Conservation (phyloP, 1,140 invertebrate genomes). For the Littorina saxatilis region DNA sequence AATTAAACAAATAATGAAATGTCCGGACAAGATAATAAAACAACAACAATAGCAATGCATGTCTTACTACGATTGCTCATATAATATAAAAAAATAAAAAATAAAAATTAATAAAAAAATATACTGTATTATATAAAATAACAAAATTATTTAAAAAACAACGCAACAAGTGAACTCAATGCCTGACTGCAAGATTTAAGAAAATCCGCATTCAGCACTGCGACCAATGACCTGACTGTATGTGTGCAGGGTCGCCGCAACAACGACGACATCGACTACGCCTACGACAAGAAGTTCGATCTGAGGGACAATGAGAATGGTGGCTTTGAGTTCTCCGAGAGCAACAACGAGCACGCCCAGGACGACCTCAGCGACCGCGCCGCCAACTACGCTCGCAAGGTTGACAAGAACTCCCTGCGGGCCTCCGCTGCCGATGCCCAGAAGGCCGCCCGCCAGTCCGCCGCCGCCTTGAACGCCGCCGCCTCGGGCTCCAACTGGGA, state of each 20-base stretch:
- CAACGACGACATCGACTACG: constrained; percentile 35
- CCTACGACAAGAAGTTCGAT: constrained; percentile 43
- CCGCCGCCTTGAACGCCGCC: constrained; percentile 27
- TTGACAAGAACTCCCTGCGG: constrained; percentile 21
- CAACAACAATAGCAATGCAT: too few relatives aligned
- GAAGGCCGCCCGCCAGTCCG: constrained; percentile 27
- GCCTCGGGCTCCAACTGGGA: constrained; percentile 28
- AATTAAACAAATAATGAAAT: too few relatives aligned
- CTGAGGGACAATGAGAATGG: constrained; percentile 29
- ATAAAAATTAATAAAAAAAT: too few relatives aligned
- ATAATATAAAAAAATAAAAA: too few relatives aligned
- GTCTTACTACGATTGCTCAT: too few relatives aligned
- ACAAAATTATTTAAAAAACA: too few relatives aligned
- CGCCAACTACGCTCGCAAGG: constrained; percentile 18
- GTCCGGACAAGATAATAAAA: too few relatives aligned
- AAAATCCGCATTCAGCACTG: too few relatives aligned
- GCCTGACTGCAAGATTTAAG: too few relatives aligned
- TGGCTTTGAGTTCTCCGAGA: constrained; percentile 20
- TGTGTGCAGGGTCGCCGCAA: constrained; percentile 34
- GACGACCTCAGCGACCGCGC: constrained; percentile 27
- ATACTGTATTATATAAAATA: too few relatives aligned
- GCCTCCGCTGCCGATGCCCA: constrained; percentile 39
- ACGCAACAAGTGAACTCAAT: too few relatives aligned
- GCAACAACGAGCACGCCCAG: constrained; percentile 20
- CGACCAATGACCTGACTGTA: too few relatives aligned